Percentiles rank a stretch among this genome's conserved stretches.
Evolutionary conservation across 2,888 invertebrate species (phyloP).

Genomic region (Masnerella sp.): DNA sequence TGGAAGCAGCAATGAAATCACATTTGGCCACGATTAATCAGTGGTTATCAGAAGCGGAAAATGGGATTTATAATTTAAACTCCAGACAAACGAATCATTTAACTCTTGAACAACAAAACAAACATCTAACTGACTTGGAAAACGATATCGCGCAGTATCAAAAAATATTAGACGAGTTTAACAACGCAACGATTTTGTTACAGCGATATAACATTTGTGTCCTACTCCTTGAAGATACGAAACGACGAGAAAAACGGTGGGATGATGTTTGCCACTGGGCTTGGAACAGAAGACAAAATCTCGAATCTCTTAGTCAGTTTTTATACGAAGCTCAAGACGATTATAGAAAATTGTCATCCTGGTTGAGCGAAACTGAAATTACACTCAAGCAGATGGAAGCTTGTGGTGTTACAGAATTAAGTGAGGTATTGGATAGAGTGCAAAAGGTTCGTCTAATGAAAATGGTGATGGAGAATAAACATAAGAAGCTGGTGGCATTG

Average conservation of each 20-base stretch:
- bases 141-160: slow-evolving; percentile 88
- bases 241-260: slow-evolving; percentile 90
- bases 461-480: slow-evolving; percentile 83
- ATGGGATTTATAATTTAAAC: slow-evolving; percentile 86
- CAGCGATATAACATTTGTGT: slow-evolving; percentile 81
- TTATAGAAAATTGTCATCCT: slow-evolving; percentile 81
- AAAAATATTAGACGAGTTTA: slow-evolving; percentile 86
- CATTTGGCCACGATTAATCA: slow-evolving; percentile 82
- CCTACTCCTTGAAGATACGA: slow-evolving; percentile 88
- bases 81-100: slow-evolving; percentile 78
- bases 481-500: slow-evolving; percentile 79
- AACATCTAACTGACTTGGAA: slow-evolving; percentile 83
- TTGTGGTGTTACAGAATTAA: slow-evolving; percentile 83
- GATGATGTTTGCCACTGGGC: slow-evolving; percentile 92
- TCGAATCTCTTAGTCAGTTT: slow-evolving; percentile 78
- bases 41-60: slow-evolving; percentile 91
- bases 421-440: slow-evolving; percentile 83
- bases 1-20: slow-evolving; percentile 82
- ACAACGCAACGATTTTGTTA: slow-evolving; percentile 91
- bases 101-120: slow-evolving; percentile 80
- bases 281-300: slow-evolving; percentile 82
- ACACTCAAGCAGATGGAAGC: slow-evolving; percentile 87
- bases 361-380: slow-evolving; percentile 84
- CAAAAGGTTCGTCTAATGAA: slow-evolving; percentile 84
- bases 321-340: slow-evolving; percentile 80